Conservation (phyloP, 2,888 invertebrate genomes). For the Ephialtes manifestator region DNA sequence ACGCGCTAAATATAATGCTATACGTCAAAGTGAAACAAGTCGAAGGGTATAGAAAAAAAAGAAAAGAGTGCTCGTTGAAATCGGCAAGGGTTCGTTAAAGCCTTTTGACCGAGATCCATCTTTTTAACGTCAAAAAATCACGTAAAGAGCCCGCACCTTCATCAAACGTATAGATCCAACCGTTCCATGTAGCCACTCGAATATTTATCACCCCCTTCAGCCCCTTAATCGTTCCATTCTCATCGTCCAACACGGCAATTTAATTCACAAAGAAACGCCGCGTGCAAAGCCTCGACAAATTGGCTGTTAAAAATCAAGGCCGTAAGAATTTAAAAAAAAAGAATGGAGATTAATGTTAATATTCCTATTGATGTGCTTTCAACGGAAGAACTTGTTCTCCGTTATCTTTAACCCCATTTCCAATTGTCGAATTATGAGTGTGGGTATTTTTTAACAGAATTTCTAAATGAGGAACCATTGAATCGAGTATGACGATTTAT, state of each 20-base stretch:
- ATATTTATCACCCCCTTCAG: constrained; percentile 60
- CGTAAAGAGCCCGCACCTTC: constrained; percentile 38
- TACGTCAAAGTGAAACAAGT: background rate
- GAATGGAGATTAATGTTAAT: constrained; percentile 40
- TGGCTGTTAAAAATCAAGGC: constrained; percentile 52
- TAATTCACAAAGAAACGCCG: constrained; percentile 65
- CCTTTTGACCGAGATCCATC: constrained; percentile 70
- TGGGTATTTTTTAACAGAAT: background rate
- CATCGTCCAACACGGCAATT: constrained; percentile 44
- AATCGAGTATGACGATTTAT: constrained; percentile 38
- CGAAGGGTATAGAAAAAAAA: background rate
- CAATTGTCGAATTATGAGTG: constrained; percentile 27
- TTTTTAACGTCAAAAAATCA: constrained; percentile 63
- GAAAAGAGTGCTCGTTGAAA: constrained; percentile 25
- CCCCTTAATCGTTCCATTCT: constrained; percentile 33
- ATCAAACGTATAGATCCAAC: constrained; percentile 40
- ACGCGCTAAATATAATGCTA: background rate
- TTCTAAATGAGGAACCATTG: constrained; percentile 6
- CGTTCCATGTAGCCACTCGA: constrained; percentile 62
- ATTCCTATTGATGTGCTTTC: background rate
- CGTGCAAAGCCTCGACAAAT: constrained; percentile 41
- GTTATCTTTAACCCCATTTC: background rate
- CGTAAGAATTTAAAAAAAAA: constrained; percentile 15
- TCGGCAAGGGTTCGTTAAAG: constrained; percentile 47
- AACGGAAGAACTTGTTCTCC: background rate